These are phyloP conservation scores for Piprites chloris DNA, from an alignment of 2,113 vertebrate genomes.

Conservation along the genomic window DNA sequence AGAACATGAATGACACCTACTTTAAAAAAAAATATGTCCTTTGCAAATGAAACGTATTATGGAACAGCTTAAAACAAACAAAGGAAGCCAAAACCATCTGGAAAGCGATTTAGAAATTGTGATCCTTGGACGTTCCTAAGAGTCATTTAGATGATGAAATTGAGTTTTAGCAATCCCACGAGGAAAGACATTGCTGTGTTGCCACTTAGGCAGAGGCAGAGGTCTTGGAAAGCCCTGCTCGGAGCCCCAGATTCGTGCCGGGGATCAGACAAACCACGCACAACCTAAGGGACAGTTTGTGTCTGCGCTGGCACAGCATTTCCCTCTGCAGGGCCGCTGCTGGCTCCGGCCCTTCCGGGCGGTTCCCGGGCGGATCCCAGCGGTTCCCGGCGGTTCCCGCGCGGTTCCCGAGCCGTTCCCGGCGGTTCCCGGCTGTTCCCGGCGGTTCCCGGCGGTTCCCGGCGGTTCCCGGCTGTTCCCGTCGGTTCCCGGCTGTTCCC, in stretches of 20 bases:
- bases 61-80: not conserved
- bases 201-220: not conserved
- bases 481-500: not conserved
- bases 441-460: too few relatives aligned
- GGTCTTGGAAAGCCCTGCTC: not conserved
- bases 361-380: too few relatives aligned
- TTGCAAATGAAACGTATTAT: not conserved
- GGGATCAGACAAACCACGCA: not conserved
- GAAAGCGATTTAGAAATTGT: not conserved
- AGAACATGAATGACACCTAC: not conserved
- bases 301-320: not conserved
- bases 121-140: not conserved
- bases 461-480: too few relatives aligned
- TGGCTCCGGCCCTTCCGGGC: fast-evolving
- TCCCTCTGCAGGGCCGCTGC: not conserved
- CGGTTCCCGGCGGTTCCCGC: too few relatives aligned
- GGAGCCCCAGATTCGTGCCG: fast-evolving
- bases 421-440: too few relatives aligned
- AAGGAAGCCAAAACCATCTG: not conserved
- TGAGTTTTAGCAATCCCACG: not conserved
- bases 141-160: not conserved
- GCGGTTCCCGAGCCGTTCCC: too few relatives aligned
- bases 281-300: fast-evolving
- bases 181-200: not conserved
- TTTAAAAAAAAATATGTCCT: not conserved